Evolutionary conservation across 2,113 vertebrate species (phyloP).

Genomic region (Podocnemis expansa): DNA sequence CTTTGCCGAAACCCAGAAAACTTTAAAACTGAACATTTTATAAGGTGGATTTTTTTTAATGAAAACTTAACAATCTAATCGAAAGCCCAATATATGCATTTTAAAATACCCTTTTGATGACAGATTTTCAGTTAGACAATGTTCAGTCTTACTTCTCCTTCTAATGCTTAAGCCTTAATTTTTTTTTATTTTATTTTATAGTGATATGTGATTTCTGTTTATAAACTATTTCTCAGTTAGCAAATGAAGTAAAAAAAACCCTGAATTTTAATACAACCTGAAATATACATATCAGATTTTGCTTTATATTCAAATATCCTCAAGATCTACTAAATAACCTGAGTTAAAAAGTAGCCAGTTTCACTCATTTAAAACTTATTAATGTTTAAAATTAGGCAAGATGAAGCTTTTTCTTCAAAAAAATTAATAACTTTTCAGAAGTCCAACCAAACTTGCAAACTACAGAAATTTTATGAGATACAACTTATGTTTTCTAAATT

Average conservation of each 20-base stretch:
- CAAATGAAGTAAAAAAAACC: background rate
- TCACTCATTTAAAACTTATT: background rate
- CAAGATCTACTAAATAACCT: background rate
- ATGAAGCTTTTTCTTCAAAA: background rate
- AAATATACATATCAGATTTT: background rate
- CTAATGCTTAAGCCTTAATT: background rate
- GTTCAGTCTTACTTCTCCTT: background rate
- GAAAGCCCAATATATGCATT: background rate
- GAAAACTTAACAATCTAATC: background rate
- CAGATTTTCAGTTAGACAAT: background rate
- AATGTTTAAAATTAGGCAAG: background rate
- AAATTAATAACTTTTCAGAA: background rate
- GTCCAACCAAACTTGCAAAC: background rate
- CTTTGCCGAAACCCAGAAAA: background rate
- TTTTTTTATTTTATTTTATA: no score
- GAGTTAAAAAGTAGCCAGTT: background rate
- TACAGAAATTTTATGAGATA: background rate
- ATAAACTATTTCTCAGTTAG: background rate
- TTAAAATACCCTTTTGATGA: background rate
- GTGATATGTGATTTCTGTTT: background rate
- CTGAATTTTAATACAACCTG: background rate
- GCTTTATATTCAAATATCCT: background rate
- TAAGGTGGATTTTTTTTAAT: background rate
- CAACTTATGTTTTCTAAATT: conserved; percentile 12
- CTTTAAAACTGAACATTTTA: background rate